Evolutionary conservation across 1,140 invertebrate species (phyloP).

Genomic region (Ridgeia piscesae): DNA sequence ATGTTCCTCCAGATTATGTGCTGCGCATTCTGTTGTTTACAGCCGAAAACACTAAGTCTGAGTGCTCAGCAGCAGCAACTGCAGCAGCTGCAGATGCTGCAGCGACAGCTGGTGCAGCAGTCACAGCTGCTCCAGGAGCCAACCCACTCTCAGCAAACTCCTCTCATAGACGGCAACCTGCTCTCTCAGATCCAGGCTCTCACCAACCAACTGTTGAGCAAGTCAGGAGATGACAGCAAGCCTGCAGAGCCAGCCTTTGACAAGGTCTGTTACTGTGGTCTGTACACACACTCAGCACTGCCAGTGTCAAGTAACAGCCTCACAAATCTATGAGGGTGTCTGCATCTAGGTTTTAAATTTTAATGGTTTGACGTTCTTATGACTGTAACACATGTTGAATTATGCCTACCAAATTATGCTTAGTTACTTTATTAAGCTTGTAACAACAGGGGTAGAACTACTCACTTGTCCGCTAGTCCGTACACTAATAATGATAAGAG

Average conservation of each 20-base stretch:
- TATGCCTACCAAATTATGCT: too few species aligned
- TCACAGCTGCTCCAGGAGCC: conserved; percentile 42
- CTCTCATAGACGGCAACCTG: conserved; percentile 53
- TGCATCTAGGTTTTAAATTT: too few species aligned
- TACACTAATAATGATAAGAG: too few species aligned
- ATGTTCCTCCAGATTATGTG: not conserved
- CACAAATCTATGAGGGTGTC: too few species aligned
- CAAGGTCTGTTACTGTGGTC: too few species aligned
- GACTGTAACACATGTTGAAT: too few species aligned
- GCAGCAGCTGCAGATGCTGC: conserved; percentile 53
- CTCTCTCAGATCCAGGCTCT: conserved; percentile 56
- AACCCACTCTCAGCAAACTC: conserved; percentile 39
- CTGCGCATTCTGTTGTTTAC: not conserved
- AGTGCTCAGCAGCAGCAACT: conserved; percentile 52
- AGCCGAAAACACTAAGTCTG: conserved; percentile 40
- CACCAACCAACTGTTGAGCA: conserved; percentile 50
- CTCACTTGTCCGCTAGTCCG: too few species aligned
- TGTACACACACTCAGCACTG: not conserved
- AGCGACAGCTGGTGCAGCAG: conserved; percentile 53
- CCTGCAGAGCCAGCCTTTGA: conserved; percentile 51
- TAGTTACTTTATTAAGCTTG: too few species aligned
- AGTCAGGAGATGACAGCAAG: not conserved
- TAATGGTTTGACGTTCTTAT: too few species aligned
- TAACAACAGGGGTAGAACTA: too few species aligned
- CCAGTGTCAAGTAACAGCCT: too few species aligned